A percentile compares a stretch with the other conserved stretches of the same genome.
Evolutionary conservation across 2,113 vertebrate genomes (phyloP).

Genomic region (Thamnaconus septentrionalis): DNA sequence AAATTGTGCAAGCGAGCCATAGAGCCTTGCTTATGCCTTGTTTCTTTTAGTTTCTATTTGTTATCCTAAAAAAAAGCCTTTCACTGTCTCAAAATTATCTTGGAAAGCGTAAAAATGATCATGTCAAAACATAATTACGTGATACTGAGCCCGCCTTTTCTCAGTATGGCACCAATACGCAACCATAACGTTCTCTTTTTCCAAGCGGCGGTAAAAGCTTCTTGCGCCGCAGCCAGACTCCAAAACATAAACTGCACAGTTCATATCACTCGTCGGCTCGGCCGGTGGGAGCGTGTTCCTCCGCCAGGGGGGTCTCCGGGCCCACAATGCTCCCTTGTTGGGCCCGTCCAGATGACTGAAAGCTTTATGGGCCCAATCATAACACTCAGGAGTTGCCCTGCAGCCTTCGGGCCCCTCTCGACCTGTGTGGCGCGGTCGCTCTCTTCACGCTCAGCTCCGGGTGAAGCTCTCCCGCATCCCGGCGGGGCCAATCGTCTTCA

Average conservation of each 20-base stretch:
- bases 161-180: no score
- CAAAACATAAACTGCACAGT: slow-evolving; percentile 35
- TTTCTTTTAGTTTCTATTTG: no score
- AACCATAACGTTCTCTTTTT: no score
- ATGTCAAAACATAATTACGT: no score
- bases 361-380: slow-evolving; percentile 53
- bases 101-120: neutral
- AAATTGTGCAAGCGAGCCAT: no score
- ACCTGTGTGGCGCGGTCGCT: slow-evolving; percentile 63
- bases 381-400: slow-evolving; percentile 52
- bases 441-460: slow-evolving; percentile 29
- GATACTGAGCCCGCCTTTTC: no score
- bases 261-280: slow-evolving; percentile 63
- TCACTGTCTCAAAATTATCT: neutral
- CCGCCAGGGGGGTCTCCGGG: slow-evolving; percentile 27
- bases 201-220: no score
- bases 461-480: slow-evolving; percentile 35
- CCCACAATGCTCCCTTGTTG: slow-evolving; percentile 47
- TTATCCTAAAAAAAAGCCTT: no score
- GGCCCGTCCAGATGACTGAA: slow-evolving; percentile 58
- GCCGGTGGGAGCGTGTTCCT: slow-evolving; percentile 41
- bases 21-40: no score
- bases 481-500: slow-evolving; percentile 33
- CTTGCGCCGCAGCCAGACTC: no score
- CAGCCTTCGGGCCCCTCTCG: slow-evolving; percentile 31